Evolutionary conservation across 2,888 invertebrate species (phyloP), one percentile per base, ranked within the genome.

Genomic region (Dasysyrphus tricinctus): DNA sequence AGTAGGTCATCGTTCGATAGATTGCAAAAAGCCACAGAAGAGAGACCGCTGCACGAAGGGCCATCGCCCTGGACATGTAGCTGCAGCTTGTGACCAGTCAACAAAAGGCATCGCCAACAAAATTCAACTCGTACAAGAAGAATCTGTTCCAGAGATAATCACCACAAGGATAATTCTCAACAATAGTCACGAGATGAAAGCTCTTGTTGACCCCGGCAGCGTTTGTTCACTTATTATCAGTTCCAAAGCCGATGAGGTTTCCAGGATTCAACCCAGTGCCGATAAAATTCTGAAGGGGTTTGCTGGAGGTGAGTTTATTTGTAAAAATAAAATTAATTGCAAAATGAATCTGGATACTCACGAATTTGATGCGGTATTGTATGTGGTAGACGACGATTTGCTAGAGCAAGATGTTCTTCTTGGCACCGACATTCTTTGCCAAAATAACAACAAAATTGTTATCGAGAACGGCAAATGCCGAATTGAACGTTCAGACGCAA

Each of bases 401-500:
- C 14, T 73, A 19, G 14, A 11, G 29, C 54, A 29, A 24, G 44
- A 37, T 42, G 39, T 70, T 56, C 39, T 70, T 37, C 39, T 72
- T n/a, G 70, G 70, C 2, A 51, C 54, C 57, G 57, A 61, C 24
- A 39, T 61, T 39, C 59, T 61, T 14, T 61, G 59, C 24, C 59
- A 61, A 37, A 34, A 57, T 8, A 59, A 73, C 9, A 73, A 59
- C 14, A 57, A 44, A 44, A 32, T 57, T n/a, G 19, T 72, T 34
- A 72, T 72, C 7, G 72, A 72, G 19, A 57, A 47, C 8, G 44
- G 44, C 11, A 32, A 5, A 39, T 65, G 47, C 63, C 88, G 77
- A 78, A 74, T 76, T 79, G 74, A 73, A 59, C 29, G 47, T 57
- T 37, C 34, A n/a, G n/a, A n/a, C n/a, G n/a, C n/a, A n/a, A n/a